A percentile compares a stretch with the other conserved stretches of the same genome.
Evolutionary conservation across 2,888 invertebrate genomes (phyloP).

Genomic region (Ophion slaviceki): DNA sequence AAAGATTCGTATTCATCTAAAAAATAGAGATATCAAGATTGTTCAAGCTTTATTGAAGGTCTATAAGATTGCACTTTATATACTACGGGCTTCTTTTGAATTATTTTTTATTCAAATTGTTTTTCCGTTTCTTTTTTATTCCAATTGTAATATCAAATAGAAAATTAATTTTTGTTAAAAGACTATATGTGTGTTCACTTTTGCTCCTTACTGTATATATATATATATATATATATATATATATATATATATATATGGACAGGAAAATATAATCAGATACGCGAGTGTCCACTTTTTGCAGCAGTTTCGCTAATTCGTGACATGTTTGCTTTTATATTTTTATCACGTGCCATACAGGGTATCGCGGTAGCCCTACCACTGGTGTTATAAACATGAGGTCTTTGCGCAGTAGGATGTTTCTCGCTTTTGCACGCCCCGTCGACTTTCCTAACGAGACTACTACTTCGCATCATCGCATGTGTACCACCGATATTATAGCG

Average conservation of each 20-base stretch:
- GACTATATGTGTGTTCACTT: too few species aligned
- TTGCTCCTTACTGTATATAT: background rate
- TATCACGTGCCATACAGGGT: constrained; percentile 32
- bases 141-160: too few species aligned
- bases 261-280: constrained; percentile 36
- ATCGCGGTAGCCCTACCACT: constrained; percentile 39
- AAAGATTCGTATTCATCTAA: too few species aligned
- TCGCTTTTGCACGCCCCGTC: constrained; percentile 55
- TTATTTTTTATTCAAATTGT: too few species aligned
- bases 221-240: background rate
- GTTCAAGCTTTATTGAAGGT: too few species aligned
- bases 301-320: constrained; percentile 54
- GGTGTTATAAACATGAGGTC: constrained; percentile 14
- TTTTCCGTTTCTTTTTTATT: too few species aligned
- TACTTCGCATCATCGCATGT: background rate
- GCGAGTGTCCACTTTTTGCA: constrained; percentile 25
- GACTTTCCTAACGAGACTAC: constrained; percentile 57
- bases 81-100: too few species aligned
- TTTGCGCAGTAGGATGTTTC: constrained; percentile 47
- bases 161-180: background rate
- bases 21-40: too few species aligned
- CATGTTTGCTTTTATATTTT: constrained; percentile 51
- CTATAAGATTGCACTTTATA: too few species aligned
- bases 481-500: constrained; percentile 41
- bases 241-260: background rate